phyloP scores from a whole-genome alignment of 2,113 vertebrate species.

The Pagrus major region DNA sequence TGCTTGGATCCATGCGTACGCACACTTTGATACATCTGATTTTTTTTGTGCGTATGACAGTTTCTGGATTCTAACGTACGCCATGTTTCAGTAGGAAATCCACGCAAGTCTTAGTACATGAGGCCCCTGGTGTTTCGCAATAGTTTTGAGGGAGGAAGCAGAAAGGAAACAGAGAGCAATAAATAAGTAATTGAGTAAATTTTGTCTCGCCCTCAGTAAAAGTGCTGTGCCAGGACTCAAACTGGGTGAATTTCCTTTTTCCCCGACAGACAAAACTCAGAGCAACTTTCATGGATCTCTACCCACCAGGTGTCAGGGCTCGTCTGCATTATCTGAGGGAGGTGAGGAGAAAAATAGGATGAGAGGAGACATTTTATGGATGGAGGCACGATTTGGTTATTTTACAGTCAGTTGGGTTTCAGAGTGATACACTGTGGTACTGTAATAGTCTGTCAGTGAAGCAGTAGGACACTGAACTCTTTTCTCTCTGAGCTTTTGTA shows the following conservation, averaged over 20 bases:
- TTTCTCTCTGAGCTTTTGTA: conserved; percentile 19
- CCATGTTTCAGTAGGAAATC: too few relatives aligned
- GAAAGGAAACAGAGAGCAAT: conserved; percentile 48
- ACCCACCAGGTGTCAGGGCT: conserved; percentile 27
- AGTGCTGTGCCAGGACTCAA: conserved; percentile 18
- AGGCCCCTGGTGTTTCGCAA: too few relatives aligned
- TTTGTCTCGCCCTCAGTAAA: conserved; percentile 9
- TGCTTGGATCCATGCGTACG: too few relatives aligned
- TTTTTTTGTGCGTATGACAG: too few relatives aligned
- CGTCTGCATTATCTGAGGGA: conserved; percentile 18
- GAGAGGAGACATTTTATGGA: conserved; percentile 37
- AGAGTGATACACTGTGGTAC: conserved; percentile 22
- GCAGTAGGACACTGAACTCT: conserved; percentile 34
- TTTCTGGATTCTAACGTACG: too few relatives aligned
- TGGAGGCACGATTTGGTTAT: conserved; percentile 40
- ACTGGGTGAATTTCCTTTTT: conserved; percentile 37
- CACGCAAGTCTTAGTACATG: too few relatives aligned
- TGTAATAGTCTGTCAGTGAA: conserved; percentile 46
- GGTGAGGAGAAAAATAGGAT: conserved; percentile 25
- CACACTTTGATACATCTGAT: too few relatives aligned
- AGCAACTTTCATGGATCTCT: conserved; percentile 17
- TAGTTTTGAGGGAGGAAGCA: conserved; percentile 36
- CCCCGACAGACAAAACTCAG: conserved; percentile 22
- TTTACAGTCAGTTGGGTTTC: conserved; percentile 54
- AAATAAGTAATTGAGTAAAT: conserved; percentile 51